phyloP scores from a whole-genome alignment of 2,888 invertebrate genomes.

The Odontocolon sp. region DNA sequence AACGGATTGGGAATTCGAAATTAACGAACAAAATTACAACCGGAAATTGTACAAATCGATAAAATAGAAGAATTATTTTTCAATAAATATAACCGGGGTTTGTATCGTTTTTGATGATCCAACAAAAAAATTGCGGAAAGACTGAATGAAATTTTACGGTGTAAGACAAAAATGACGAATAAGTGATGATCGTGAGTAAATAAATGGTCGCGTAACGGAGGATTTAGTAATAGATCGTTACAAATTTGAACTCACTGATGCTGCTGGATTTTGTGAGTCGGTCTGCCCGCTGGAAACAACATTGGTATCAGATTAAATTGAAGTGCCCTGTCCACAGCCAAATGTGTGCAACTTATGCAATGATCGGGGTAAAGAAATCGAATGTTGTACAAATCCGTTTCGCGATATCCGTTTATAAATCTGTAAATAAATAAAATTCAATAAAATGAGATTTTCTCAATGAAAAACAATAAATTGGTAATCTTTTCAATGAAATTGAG shows the following conservation, averaged over 20 bases:
- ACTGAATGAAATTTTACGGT: too few relatives aligned
- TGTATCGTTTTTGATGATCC: too few relatives aligned
- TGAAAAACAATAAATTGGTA: background rate
- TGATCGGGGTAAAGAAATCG: conserved; percentile 57
- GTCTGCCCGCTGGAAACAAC: conserved; percentile 62
- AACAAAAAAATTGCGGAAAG: too few relatives aligned
- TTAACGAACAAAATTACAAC: too few relatives aligned
- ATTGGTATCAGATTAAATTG: conserved; percentile 52
- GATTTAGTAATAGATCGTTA: too few relatives aligned
- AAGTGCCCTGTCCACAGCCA: conserved; percentile 57
- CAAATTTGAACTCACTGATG: conserved; percentile 54
- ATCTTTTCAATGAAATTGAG: background rate
- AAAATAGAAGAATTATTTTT: too few relatives aligned
- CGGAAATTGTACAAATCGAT: too few relatives aligned
- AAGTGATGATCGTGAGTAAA: too few relatives aligned
- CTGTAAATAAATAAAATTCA: conserved; percentile 17
- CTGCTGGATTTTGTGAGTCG: conserved; percentile 17
- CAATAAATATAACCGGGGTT: too few relatives aligned
- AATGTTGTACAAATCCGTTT: conserved; percentile 53
- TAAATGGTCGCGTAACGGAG: too few relatives aligned
- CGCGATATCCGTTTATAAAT: conserved; percentile 30
- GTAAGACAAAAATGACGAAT: too few relatives aligned
- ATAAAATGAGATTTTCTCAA: background rate
- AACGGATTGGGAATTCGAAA: too few relatives aligned
- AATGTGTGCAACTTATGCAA: conserved; percentile 63